phyloP scores from a whole-genome alignment of 1,140 invertebrate species.

The Armadillidium nasatum region DNA sequence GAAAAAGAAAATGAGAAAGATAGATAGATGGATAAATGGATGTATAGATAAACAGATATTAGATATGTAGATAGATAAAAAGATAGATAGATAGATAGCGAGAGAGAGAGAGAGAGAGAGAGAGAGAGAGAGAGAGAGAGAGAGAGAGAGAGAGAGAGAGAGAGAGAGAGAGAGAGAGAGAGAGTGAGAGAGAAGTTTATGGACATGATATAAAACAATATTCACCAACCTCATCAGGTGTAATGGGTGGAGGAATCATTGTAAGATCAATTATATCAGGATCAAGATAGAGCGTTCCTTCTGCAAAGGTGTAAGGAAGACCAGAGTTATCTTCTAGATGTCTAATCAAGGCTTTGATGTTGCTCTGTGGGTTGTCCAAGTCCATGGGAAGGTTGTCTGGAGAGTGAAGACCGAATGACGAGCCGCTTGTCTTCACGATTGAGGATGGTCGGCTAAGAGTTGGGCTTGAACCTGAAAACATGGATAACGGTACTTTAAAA shows the following conservation, averaged over 20 bases:
- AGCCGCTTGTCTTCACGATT: conserved; percentile 48
- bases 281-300: conserved; percentile 65
- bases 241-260: conserved; percentile 74
- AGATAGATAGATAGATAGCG: too few species aligned
- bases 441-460: conserved; percentile 40
- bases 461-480: conserved; percentile 23
- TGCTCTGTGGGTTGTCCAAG: conserved; percentile 50
- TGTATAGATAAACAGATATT: too few species aligned
- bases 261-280: conserved; percentile 87
- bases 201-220: too few species aligned
- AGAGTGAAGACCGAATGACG: conserved; percentile 70
- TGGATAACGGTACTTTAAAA: neutral
- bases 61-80: too few species aligned
- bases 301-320: conserved; percentile 71
- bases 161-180: too few species aligned
- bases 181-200: too few species aligned
- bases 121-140: too few species aligned
- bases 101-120: too few species aligned
- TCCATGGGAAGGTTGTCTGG: conserved; percentile 60
- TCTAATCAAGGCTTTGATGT: conserved; percentile 48
- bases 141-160: too few species aligned
- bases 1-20: too few species aligned
- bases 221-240: conserved; percentile 70
- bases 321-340: conserved; percentile 58
- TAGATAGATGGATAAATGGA: too few species aligned